phyloP scores from a whole-genome alignment of 1,140 invertebrate species.

The Zaprionus tsacasi region DNA sequence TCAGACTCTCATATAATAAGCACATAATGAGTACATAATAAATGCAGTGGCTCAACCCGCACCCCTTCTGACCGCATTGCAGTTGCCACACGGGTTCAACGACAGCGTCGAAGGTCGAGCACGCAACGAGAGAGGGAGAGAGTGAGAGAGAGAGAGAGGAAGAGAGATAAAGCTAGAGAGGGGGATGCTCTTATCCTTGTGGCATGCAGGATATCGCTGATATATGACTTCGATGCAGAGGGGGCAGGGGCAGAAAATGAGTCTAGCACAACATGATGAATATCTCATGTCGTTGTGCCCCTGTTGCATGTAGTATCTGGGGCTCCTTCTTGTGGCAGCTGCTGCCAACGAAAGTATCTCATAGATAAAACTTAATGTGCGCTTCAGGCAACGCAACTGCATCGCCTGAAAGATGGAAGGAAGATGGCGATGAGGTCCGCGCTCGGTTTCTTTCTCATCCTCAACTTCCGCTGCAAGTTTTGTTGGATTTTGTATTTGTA shows the following conservation, averaged over 20 bases:
- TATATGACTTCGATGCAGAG: conserved; percentile 64
- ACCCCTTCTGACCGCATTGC: conserved; percentile 35
- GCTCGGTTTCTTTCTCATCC: not conserved
- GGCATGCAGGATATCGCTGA: conserved; percentile 63
- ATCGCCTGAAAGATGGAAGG: not conserved
- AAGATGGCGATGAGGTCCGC: not conserved
- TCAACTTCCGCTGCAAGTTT: conserved; percentile 67
- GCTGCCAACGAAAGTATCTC: conserved; percentile 55
- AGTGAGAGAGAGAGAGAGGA: conserved; percentile 21
- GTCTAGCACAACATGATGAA: conserved; percentile 45
- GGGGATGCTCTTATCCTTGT: conserved; percentile 44
- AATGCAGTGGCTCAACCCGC: conserved; percentile 41
- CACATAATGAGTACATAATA: conserved; percentile 52
- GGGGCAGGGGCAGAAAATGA: conserved; percentile 16
- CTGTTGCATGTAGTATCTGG: conserved; percentile 19
- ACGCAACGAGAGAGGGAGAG: conserved; percentile 25
- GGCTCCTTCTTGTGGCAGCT: conserved; percentile 22
- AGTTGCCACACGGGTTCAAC: conserved; percentile 76
- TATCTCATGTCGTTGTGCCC: conserved; percentile 31
- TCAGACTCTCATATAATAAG: conserved; percentile 44
- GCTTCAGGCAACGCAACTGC: conserved; percentile 2
- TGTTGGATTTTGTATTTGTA: conserved; percentile 20
- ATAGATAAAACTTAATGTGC: conserved; percentile 65
- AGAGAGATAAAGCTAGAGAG: not conserved
- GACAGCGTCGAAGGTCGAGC: conserved; percentile 79